A percentile compares a stretch with the other conserved stretches of the same genome.
Evolutionary conservation across 2,113 vertebrate genomes (phyloP).

Genomic region (Copsychus sechellarum): DNA sequence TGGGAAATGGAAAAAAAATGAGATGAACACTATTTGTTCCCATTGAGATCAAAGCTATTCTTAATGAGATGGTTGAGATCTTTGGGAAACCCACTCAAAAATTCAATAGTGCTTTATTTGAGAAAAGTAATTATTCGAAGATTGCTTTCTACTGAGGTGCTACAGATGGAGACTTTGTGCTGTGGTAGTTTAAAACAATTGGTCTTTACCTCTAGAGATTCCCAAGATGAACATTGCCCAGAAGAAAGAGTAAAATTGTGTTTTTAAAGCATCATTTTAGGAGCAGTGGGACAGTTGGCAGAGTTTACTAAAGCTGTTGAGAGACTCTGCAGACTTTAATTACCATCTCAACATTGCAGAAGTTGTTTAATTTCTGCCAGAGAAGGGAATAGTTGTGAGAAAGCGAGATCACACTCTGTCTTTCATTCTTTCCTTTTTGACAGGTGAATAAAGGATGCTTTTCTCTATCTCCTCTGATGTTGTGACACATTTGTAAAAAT

Average conservation of each 20-base stretch:
- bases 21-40: background rate
- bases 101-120: constrained; percentile 23
- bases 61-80: constrained; percentile 22
- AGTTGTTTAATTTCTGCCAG: constrained; percentile 59
- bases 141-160: constrained; percentile 34
- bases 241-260: constrained; percentile 26
- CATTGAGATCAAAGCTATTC: background rate
- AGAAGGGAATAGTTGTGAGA: constrained; percentile 30
- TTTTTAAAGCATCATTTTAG: constrained; percentile 51
- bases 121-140: constrained; percentile 49
- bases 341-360: constrained; percentile 53
- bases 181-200: constrained; percentile 60
- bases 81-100: constrained; percentile 31
- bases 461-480: constrained; percentile 19
- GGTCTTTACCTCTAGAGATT: constrained; percentile 56
- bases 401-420: constrained; percentile 33
- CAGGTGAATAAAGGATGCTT: constrained; percentile 46
- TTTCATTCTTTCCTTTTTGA: constrained; percentile 36
- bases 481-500: constrained; percentile 38
- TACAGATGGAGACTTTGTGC: constrained; percentile 62
- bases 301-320: constrained; percentile 43
- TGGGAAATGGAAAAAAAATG: background rate
- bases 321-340: constrained; percentile 54
- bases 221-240: constrained; percentile 12
- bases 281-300: constrained; percentile 42